Evolutionary conservation across 2,113 vertebrate species (phyloP).

Genomic region (Phodopus roborovskii): DNA sequence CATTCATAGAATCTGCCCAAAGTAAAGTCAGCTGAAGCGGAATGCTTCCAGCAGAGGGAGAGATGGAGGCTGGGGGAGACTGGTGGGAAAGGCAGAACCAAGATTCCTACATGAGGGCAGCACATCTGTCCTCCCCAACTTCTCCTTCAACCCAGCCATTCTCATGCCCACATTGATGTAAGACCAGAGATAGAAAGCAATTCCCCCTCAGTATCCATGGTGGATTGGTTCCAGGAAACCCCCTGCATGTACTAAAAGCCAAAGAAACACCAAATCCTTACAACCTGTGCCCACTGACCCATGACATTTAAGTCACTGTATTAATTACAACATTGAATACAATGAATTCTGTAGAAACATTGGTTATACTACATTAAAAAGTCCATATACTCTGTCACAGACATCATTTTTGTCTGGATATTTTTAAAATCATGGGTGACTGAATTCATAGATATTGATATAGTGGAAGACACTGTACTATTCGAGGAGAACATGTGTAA

Average conservation of each 20-base stretch:
- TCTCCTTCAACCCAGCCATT: not conserved
- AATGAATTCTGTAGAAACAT: not conserved
- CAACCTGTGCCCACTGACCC: not conserved
- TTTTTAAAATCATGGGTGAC: not conserved
- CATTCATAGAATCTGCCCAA: slow-evolving; percentile 15
- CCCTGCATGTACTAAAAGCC: no score
- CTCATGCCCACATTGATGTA: accelerated
- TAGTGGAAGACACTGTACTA: not conserved
- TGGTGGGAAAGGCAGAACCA: not conserved
- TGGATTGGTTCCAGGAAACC: not conserved
- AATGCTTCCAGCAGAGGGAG: not conserved
- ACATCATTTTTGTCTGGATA: not conserved
- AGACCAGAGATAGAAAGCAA: not conserved
- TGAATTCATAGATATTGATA: not conserved
- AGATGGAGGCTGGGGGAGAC: not conserved
- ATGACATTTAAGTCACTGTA: not conserved
- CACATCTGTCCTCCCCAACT: not conserved
- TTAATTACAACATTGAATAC: not conserved
- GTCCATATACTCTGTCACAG: not conserved
- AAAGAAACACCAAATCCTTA: not conserved
- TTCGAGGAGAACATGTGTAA: not conserved
- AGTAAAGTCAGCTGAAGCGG: slow-evolving; percentile 5
- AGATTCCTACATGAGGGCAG: not conserved
- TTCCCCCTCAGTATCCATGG: not conserved
- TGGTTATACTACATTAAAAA: not conserved